Percentiles rank a stretch among this genome's conserved stretches.
Conservation (phyloP, 1,140 invertebrate genomes). For the Ruditapes philippinarum region DNA sequence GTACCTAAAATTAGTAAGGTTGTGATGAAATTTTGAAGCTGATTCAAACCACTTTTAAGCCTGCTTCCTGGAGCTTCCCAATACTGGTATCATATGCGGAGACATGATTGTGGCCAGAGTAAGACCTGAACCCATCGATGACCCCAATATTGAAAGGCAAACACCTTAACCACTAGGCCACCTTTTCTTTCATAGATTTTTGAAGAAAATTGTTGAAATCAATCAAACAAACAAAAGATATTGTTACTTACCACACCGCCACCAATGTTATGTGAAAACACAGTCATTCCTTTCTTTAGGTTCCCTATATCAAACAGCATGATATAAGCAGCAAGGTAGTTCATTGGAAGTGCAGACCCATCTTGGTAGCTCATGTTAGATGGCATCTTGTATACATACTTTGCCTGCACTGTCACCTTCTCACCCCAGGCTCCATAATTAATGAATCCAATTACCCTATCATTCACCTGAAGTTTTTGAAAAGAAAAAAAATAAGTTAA, state of each 20-base stretch:
- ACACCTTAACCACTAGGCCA: too few species aligned
- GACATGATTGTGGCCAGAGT: too few species aligned
- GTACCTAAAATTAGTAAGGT: too few species aligned
- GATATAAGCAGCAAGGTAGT: slow-evolving; percentile 95
- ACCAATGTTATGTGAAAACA: slow-evolving; percentile 94
- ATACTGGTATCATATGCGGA: too few species aligned
- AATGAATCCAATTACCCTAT: slow-evolving; percentile 94
- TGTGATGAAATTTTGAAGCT: too few species aligned
- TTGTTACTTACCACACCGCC: slow-evolving; percentile 94
- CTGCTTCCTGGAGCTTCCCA: too few species aligned
- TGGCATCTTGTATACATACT: slow-evolving; percentile 93
- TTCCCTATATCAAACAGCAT: slow-evolving; percentile 94
- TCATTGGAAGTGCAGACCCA: slow-evolving; percentile 94
- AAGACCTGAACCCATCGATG: too few species aligned
- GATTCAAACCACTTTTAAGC: too few species aligned
- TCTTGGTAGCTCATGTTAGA: slow-evolving; percentile 92
- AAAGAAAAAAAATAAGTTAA: neutral
- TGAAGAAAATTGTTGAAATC: too few species aligned
- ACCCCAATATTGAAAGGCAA: too few species aligned
- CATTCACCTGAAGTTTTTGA: slow-evolving; percentile 91
- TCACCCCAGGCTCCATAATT: slow-evolving; percentile 96
- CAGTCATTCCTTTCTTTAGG: slow-evolving; percentile 92
- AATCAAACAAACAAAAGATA: too few species aligned
- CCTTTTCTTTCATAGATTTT: too few species aligned
- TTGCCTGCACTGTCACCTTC: slow-evolving; percentile 92